Percentiles rank a stretch among this genome's conserved stretches.
phyloP scores from a whole-genome alignment of 2,888 invertebrate genomes.

The Lepetodrilus schrolli region DNA sequence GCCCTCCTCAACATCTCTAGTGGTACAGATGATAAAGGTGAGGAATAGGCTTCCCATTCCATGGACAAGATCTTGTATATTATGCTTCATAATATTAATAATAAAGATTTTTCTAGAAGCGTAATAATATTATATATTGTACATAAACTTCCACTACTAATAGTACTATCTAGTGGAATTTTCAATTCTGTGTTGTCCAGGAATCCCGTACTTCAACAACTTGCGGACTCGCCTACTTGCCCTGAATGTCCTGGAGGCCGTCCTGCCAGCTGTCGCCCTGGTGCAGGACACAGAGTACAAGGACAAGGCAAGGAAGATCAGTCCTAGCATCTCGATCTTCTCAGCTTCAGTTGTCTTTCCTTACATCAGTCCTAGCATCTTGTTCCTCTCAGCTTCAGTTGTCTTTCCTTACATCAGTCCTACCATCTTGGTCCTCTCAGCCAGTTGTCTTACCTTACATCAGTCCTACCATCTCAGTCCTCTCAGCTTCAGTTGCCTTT shows the following conservation, averaged over 20 bases:
- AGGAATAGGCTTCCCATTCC: too few species aligned
- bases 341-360: too few species aligned
- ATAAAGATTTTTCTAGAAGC: not conserved
- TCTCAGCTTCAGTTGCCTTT: too few species aligned
- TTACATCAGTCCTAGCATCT: too few species aligned
- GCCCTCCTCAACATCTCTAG: constrained; percentile 76
- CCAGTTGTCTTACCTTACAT: too few species aligned
- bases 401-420: too few species aligned
- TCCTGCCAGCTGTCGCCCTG: constrained; percentile 76
- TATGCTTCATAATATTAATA: not conserved
- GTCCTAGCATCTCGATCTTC: not conserved
- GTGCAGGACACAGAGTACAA: constrained; percentile 73
- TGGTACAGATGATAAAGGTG: constrained; percentile 38
- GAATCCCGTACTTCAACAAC: constrained; percentile 75
- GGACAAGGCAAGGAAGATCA: constrained; percentile 70
- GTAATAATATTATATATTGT: constrained; percentile 32
- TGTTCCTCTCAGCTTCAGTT: too few species aligned
- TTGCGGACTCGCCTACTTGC: constrained; percentile 78
- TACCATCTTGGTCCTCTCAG: too few species aligned
- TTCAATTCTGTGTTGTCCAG: too few species aligned
- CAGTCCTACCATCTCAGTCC: too few species aligned
- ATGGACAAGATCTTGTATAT: not conserved
- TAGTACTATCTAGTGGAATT: too few species aligned
- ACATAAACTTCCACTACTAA: not conserved
- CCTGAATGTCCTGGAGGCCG: constrained; percentile 78